These are phyloP conservation scores for Drosophila testacea DNA, from an alignment of 2,888 invertebrate genomes.

Conservation along the genomic window DNA sequence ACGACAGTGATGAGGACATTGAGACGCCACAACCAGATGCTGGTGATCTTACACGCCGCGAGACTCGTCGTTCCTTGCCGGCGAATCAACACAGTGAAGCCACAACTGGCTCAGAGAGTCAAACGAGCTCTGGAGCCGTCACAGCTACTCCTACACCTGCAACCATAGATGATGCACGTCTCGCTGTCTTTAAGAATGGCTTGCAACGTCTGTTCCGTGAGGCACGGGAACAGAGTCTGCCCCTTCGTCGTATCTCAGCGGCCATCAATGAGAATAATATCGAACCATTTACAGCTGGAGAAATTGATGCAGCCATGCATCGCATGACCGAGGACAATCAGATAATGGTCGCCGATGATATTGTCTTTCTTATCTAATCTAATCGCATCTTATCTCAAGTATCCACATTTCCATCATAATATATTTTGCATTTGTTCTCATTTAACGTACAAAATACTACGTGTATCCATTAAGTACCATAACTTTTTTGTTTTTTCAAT, in stretches of 20 bases:
- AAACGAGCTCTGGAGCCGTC: slow-evolving; percentile 14
- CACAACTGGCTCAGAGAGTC: slow-evolving; percentile 3
- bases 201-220: slow-evolving; percentile 92
- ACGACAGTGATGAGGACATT: slow-evolving; percentile 81
- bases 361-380: slow-evolving; percentile 92
- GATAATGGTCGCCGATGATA: slow-evolving; percentile 95
- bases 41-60: slow-evolving; percentile 84
- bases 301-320: slow-evolving; percentile 92
- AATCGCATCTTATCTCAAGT: background rate
- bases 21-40: slow-evolving; percentile 82
- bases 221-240: slow-evolving; percentile 91
- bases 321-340: slow-evolving; percentile 96
- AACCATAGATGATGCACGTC: slow-evolving; percentile 85
- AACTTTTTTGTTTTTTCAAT: slow-evolving; percentile 28
- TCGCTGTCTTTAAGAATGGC: slow-evolving; percentile 90
- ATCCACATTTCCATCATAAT: slow-evolving; percentile 42
- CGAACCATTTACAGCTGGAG: slow-evolving; percentile 88
- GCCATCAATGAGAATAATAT: slow-evolving; percentile 88
- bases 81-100: slow-evolving; percentile 32
- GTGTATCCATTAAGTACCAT: slow-evolving; percentile 26
- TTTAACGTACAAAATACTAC: slow-evolving; percentile 17
- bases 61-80: slow-evolving; percentile 78
- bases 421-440: slow-evolving; percentile 8
- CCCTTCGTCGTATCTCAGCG: slow-evolving; percentile 88
- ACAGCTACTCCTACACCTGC: slow-evolving; percentile 46